phyloP scores from a whole-genome alignment of 53 echinoderm and acorn worm genomes.

The Stichopus horrens region DNA sequence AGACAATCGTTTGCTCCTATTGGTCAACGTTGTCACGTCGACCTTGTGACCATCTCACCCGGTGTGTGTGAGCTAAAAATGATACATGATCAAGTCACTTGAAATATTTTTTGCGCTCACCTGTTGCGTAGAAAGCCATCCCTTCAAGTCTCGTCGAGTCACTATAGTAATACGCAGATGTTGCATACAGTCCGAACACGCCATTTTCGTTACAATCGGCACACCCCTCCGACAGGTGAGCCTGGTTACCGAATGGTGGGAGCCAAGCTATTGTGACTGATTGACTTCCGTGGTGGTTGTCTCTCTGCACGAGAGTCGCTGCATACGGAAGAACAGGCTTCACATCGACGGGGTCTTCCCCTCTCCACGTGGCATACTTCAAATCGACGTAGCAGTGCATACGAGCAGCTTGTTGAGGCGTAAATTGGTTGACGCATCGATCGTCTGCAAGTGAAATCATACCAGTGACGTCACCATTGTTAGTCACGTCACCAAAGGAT shows the following conservation, averaged over 20 bases:
- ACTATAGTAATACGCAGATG: conserved; percentile 41
- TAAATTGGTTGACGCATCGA: conserved; percentile 81
- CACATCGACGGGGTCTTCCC: conserved; percentile 20
- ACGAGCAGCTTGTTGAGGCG: conserved; percentile 76
- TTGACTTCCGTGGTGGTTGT: conserved; percentile 20
- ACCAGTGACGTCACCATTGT: background rate
- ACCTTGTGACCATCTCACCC: no score
- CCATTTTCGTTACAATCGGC: conserved; percentile 54
- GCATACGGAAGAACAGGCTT: conserved; percentile 60
- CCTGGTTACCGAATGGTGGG: conserved; percentile 61
- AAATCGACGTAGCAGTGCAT: conserved; percentile 99
- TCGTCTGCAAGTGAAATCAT: conserved; percentile 58
- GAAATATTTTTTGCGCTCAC: conserved; percentile 38
- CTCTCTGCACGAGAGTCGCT: conserved; percentile 51
- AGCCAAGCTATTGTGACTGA: conserved; percentile 77
- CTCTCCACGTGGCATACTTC: conserved; percentile 69
- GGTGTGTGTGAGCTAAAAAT: no score
- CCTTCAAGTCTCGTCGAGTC: conserved; percentile 5
- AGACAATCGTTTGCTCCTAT: no score
- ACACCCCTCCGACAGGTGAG: conserved; percentile 38
- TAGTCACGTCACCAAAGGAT: no score
- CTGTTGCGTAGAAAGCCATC: conserved; percentile 69
- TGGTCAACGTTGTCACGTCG: no score
- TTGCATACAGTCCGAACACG: conserved; percentile 74
- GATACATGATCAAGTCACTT: no score